Conservation (phyloP, 2,888 invertebrate genomes). For the Cantharis flavilabris region DNA sequence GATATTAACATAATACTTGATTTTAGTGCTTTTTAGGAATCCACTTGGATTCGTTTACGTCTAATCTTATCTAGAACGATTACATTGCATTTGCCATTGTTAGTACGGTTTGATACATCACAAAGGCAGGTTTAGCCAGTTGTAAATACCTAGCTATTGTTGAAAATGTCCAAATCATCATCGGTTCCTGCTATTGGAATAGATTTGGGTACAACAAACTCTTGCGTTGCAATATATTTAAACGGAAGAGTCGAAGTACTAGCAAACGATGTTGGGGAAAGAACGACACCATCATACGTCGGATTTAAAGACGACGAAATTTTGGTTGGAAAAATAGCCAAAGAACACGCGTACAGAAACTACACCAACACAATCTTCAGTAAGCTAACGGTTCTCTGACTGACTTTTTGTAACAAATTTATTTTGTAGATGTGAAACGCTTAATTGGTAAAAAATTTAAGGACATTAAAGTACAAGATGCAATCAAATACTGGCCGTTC, state of each 20-base stretch:
- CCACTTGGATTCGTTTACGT: background rate
- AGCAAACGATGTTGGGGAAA: slow-evolving; percentile 97
- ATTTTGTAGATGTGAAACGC: slow-evolving; percentile 78
- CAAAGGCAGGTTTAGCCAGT: background rate
- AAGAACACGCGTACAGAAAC: slow-evolving; percentile 97
- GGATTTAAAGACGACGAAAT: slow-evolving; percentile 97
- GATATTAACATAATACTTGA: too few relatives aligned
- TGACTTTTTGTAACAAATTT: slow-evolving; percentile 4
- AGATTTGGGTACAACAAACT: slow-evolving; percentile 91
- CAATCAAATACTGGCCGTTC: background rate
- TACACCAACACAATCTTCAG: slow-evolving; percentile 98
- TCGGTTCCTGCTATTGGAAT: slow-evolving; percentile 83
- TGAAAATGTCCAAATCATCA: background rate
- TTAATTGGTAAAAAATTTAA: background rate
- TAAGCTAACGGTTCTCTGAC: slow-evolving; percentile 45
- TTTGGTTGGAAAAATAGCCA: slow-evolving; percentile 97
- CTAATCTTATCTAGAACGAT: background rate
- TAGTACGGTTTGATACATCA: background rate
- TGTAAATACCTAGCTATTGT: background rate
- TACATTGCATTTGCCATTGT: background rate
- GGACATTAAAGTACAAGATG: background rate
- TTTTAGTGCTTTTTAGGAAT: too few relatives aligned
- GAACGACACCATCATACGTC: slow-evolving; percentile 97
- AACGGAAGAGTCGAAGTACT: slow-evolving; percentile 98
- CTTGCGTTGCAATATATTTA: slow-evolving; percentile 92